Conservation (phyloP, 2,888 invertebrate species). For the Tromatobia lineatoria region DNA sequence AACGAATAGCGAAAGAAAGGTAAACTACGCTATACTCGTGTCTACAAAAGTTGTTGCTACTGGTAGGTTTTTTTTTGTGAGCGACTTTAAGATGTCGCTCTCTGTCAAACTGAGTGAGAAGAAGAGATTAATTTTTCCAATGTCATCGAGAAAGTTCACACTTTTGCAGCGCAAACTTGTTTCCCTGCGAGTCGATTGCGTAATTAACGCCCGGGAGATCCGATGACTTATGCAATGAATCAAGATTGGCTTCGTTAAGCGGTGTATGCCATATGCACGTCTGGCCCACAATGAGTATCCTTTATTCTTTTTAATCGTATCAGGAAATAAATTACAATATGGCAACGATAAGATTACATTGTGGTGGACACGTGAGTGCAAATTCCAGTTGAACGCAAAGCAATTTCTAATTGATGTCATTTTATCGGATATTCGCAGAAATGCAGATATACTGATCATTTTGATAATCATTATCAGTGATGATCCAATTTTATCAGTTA, state of each 20-base stretch:
- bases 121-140: not conserved
- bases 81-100: not conserved
- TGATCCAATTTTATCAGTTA: too few species aligned
- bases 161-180: not conserved
- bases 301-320: not conserved
- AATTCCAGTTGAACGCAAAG: not conserved
- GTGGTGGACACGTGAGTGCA: not conserved
- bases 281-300: not conserved
- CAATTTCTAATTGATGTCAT: not conserved
- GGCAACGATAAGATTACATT: constrained; percentile 1
- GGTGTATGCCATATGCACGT: too few species aligned
- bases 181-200: not conserved
- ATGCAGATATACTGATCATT: too few species aligned
- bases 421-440: not conserved
- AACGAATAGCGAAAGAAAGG: constrained; percentile 32
- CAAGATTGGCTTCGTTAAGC: not conserved
- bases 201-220: not conserved
- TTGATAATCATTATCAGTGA: too few species aligned
- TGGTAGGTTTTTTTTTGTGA: not conserved
- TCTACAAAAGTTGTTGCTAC: constrained; percentile 25
- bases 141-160: constrained; percentile 3
- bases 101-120: not conserved
- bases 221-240: constrained; percentile 12
- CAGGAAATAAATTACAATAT: constrained; percentile 16
- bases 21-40: constrained; percentile 46